Evolutionary conservation across 2,113 vertebrate genomes (phyloP).

Genomic region (Notothenia rossii): DNA sequence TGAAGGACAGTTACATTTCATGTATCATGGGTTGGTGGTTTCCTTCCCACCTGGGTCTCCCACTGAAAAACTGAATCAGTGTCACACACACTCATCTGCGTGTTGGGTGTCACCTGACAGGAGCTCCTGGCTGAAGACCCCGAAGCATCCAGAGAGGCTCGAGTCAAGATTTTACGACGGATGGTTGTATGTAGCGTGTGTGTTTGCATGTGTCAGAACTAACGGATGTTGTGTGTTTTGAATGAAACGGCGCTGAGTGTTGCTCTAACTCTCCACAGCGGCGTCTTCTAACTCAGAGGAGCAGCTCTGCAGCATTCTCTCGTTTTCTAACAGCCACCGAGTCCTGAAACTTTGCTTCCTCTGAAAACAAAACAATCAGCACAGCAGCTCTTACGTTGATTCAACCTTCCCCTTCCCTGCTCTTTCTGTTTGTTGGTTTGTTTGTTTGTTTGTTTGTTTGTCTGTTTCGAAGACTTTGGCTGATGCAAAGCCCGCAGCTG

Average conservation of each 20-base stretch:
- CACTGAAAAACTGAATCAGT: neutral
- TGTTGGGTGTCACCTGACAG: slow-evolving; percentile 89
- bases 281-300: slow-evolving; percentile 77
- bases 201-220: slow-evolving; percentile 75
- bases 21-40: neutral
- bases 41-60: neutral
- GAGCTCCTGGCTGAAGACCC: slow-evolving; percentile 93
- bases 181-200: slow-evolving; percentile 96
- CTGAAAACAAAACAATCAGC: slow-evolving; percentile 69
- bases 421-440: too few relatives aligned
- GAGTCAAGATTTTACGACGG: slow-evolving; percentile 95
- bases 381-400: slow-evolving; percentile 60
- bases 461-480: slow-evolving; percentile 39
- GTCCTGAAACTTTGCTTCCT: slow-evolving; percentile 56
- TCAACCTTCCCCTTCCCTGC: neutral
- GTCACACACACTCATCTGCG: slow-evolving; percentile 52
- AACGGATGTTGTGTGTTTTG: slow-evolving; percentile 71
- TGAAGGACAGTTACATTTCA: neutral
- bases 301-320: slow-evolving; percentile 42
- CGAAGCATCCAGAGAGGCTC: slow-evolving; percentile 91
- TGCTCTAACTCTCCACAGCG: slow-evolving; percentile 66
- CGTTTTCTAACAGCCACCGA: slow-evolving; percentile 48
- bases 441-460: slow-evolving; percentile 51
- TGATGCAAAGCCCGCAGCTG: neutral
- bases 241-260: neutral